A percentile compares a stretch with the other conserved stretches of the same genome.
These are phyloP conservation scores for Trypoxylon attenuatum DNA, from an alignment of 2,888 invertebrate genomes.

Conservation along the genomic window DNA sequence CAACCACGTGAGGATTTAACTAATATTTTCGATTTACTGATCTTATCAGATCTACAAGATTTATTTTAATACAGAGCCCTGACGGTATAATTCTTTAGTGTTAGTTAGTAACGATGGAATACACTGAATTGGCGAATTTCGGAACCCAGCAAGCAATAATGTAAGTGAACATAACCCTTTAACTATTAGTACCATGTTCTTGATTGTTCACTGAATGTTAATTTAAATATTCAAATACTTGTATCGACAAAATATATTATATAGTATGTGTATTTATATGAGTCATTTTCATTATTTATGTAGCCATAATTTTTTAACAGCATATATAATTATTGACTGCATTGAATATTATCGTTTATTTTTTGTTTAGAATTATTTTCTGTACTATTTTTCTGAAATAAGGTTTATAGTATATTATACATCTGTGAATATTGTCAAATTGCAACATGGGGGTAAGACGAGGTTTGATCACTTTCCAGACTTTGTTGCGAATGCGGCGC, in stretches of 20 bases:
- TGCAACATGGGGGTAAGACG: background rate
- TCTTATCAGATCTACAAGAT: background rate
- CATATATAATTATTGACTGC: too few species aligned
- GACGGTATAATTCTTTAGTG: background rate
- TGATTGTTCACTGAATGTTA: background rate
- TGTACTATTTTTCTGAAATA: background rate
- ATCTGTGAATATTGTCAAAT: background rate
- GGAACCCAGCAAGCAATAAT: constrained; percentile 12
- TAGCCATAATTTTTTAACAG: too few species aligned
- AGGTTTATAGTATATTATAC: background rate
- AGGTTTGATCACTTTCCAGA: constrained; percentile 12
- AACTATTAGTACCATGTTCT: background rate
- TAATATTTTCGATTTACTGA: background rate
- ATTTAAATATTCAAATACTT: background rate
- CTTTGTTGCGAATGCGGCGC: constrained; percentile 96
- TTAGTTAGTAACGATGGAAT: background rate
- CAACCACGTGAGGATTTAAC: background rate
- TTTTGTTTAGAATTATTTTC: background rate
- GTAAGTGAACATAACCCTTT: constrained; percentile 27
- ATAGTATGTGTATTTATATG: too few species aligned
- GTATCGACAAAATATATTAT: too few species aligned
- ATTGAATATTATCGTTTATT: too few species aligned
- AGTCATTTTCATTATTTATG: too few species aligned
- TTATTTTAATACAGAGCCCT: background rate
- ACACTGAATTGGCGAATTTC: background rate